These are phyloP conservation scores for Prunella fulvescens DNA, from an alignment of 2,113 vertebrate species.

Conservation along the genomic window DNA sequence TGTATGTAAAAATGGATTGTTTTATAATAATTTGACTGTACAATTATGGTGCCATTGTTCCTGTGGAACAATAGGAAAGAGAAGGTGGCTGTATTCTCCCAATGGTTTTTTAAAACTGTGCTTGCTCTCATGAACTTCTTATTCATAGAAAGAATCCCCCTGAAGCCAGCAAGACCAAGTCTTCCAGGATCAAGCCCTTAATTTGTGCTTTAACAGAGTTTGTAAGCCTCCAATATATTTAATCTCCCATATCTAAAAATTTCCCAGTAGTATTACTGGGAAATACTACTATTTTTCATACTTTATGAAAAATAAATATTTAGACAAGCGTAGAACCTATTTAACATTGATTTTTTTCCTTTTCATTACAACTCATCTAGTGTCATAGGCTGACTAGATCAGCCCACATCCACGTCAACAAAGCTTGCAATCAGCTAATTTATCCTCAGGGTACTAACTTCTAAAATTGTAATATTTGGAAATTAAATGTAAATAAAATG, in stretches of 20 bases:
- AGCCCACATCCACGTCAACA: neutral
- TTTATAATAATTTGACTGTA: neutral
- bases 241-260: neutral
- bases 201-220: neutral
- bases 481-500: conserved; percentile 39
- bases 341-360: conserved; percentile 49
- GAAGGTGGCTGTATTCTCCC: neutral
- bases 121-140: neutral
- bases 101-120: neutral
- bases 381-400: conserved; percentile 18
- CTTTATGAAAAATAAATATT: conserved; percentile 51
- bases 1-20: neutral
- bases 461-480: conserved; percentile 4
- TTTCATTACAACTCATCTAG: conserved; percentile 27
- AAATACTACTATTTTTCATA: no score
- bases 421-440: conserved; percentile 1
- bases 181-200: conserved; percentile 6
- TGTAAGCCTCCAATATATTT: neutral
- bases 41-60: neutral
- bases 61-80: neutral
- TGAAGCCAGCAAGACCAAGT: neutral
- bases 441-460: neutral
- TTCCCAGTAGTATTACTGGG: conserved; percentile 1
- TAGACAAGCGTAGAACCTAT: conserved; percentile 18
- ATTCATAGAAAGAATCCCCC: neutral